Base-by-base conservation (phyloP, 2,797 vertebrate genomes). In the Heterohyrax brucei region DNA sequence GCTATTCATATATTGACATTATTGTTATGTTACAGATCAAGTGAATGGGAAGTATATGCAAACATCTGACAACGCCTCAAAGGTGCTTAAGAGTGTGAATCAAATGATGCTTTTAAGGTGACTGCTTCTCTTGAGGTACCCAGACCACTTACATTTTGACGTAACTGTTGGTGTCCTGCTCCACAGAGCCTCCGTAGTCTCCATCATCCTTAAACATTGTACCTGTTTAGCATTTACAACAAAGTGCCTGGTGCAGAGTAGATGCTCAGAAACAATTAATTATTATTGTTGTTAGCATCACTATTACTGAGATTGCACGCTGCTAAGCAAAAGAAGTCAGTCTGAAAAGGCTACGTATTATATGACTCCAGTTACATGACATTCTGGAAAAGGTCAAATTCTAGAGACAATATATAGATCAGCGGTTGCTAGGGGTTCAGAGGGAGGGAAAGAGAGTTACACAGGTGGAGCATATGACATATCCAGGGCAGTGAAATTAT, bases 241-340 rank as follows among this genome's bases (percentile, higher is more conserved):
- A 66, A 76, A 93, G 48, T 91, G 13, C n/a, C n/a, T 59, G 78
- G 59, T 33, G 75, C 26, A 44, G 72, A 73, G 70, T 87, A 95
- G 68, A 88, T 30, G 48, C 16, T 95, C 70, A 81, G 81, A 89
- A 85, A 92, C 79, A 91, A 76, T 80, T 50, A 61, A 48, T 84
- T 48, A n/a, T 66, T 30, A 50, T 80, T 77, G 39, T 66, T n/a
- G 50, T 76, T n/a, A 64, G 50, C 62, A 53, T 18, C 48, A 16
- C 78, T 89, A 22, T 75, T 79, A 76, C 22, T 64, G 50, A 53
- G 8, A 53, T 53, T 53, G 68, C n/a, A 72, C 18, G 19, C 18
- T 72, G n/a, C n/a, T 19, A 33, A 72, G 68, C 19, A 18, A 72
- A 72, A 72, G 68, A 39, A 72, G 18, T 7, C 68, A 72, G n/a